phyloP scores from a whole-genome alignment of 2,113 vertebrate genomes.

The Paramisgurnus dabryanus region DNA sequence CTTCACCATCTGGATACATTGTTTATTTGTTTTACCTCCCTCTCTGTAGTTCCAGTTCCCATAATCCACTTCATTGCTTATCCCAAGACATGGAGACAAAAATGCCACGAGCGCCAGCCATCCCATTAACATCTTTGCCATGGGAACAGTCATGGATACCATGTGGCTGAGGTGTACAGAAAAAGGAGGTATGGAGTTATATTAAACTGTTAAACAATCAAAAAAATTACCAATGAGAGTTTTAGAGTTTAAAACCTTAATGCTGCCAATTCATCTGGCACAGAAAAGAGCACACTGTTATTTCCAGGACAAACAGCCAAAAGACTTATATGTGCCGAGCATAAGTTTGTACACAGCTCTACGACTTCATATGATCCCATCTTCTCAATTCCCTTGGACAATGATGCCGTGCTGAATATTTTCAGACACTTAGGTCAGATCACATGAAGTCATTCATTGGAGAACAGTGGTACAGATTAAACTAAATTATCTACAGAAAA shows the following conservation, averaged over 20 bases:
- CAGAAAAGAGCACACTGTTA: slow-evolving; percentile 14
- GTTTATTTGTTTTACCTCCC: slow-evolving; percentile 68
- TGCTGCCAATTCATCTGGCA: slow-evolving; percentile 26
- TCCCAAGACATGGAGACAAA: slow-evolving; percentile 54
- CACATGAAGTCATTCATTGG: slow-evolving; percentile 8
- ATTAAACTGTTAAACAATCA: slow-evolving; percentile 8
- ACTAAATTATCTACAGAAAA: too few relatives aligned
- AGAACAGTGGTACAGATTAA: slow-evolving; percentile 19
- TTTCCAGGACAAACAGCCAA: slow-evolving; percentile 26
- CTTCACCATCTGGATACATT: background rate
- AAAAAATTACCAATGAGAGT: slow-evolving; percentile 2
- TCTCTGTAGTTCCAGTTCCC: slow-evolving; percentile 82
- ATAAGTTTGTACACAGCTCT: background rate
- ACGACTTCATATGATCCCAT: background rate
- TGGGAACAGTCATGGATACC: slow-evolving; percentile 58
- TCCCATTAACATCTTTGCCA: slow-evolving; percentile 57
- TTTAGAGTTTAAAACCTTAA: slow-evolving; percentile 28
- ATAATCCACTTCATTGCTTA: slow-evolving; percentile 75
- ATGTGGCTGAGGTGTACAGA: slow-evolving; percentile 41
- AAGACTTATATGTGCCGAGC: background rate
- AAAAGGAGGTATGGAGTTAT: background rate
- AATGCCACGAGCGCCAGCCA: slow-evolving; percentile 60
- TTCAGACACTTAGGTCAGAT: background rate
- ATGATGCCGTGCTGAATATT: slow-evolving; percentile 1
- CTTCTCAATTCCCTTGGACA: background rate